These are phyloP conservation scores for Anguilla japonica DNA, from an alignment of 2,113 vertebrate genomes.

Conservation along the genomic window DNA sequence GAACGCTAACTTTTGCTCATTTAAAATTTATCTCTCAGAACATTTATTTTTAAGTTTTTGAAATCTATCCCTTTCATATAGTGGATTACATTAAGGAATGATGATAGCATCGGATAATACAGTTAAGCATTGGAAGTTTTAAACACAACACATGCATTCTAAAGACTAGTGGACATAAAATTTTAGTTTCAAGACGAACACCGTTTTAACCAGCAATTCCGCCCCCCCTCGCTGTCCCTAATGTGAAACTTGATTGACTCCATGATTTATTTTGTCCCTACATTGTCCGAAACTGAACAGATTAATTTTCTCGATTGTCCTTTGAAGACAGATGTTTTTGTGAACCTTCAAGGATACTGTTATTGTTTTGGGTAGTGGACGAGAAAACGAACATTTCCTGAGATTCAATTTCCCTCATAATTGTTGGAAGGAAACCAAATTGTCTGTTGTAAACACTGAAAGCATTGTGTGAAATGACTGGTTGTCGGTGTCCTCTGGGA, in stretches of 20 bases:
- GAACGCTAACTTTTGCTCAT: neutral
- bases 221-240: constrained; percentile 31
- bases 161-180: neutral
- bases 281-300: constrained; percentile 56
- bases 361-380: constrained; percentile 91
- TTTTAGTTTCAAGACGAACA: constrained; percentile 21
- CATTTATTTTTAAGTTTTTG: neutral
- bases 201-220: constrained; percentile 38
- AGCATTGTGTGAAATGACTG: constrained; percentile 80
- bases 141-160: neutral
- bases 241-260: constrained; percentile 37
- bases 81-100: neutral
- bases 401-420: constrained; percentile 99
- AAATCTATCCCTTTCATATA: neutral
- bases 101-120: neutral
- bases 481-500: constrained; percentile 62
- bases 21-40: neutral
- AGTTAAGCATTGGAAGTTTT: neutral
- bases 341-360: constrained; percentile 75
- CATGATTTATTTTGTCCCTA: constrained; percentile 57
- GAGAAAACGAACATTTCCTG: constrained; percentile 93
- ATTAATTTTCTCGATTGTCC: constrained; percentile 66
- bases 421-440: constrained; percentile 99
- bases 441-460: constrained; percentile 88
- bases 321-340: constrained; percentile 74